Percentiles rank a stretch among this genome's conserved stretches.
Conservation (phyloP, 2,888 invertebrate species). For the Homarus gammarus region DNA sequence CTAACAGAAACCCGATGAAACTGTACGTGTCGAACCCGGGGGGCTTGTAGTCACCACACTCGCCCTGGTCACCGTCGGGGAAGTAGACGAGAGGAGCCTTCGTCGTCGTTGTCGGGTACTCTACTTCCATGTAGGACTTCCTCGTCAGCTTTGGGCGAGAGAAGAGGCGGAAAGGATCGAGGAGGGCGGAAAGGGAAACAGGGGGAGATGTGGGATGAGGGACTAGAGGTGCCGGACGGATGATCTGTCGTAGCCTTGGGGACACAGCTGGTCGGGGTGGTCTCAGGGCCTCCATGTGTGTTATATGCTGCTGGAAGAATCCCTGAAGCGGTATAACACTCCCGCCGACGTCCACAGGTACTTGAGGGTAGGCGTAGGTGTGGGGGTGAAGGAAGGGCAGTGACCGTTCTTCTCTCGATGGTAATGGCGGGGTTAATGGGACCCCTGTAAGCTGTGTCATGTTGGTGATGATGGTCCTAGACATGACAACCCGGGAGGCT, state of each 20-base stretch:
- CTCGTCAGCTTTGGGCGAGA: background rate
- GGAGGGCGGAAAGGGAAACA: background rate
- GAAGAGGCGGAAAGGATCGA: background rate
- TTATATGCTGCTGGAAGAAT: too few relatives aligned
- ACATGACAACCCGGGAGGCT: too few relatives aligned
- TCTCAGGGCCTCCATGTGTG: background rate
- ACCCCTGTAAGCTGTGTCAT: too few relatives aligned
- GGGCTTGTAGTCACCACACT: constrained; percentile 36
- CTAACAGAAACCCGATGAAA: constrained; percentile 60
- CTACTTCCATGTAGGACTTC: background rate
- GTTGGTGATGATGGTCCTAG: too few relatives aligned
- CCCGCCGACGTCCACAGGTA: too few relatives aligned
- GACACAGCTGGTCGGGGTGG: background rate
- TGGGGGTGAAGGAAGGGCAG: too few relatives aligned
- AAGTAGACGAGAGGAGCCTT: constrained; percentile 47
- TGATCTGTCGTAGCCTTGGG: too few relatives aligned
- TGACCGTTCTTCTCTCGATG: too few relatives aligned
- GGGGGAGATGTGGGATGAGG: background rate
- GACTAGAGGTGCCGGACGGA: background rate
- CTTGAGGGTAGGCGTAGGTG: too few relatives aligned
- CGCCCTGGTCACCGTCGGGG: constrained; percentile 39
- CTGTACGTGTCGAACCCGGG: constrained; percentile 60
- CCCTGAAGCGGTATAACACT: too few relatives aligned
- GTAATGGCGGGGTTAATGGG: too few relatives aligned
- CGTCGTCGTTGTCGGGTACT: constrained; percentile 10